These are phyloP conservation scores for Scleropages formosus DNA, from an alignment of 2,797 vertebrate species.

Conservation along the genomic window DNA sequence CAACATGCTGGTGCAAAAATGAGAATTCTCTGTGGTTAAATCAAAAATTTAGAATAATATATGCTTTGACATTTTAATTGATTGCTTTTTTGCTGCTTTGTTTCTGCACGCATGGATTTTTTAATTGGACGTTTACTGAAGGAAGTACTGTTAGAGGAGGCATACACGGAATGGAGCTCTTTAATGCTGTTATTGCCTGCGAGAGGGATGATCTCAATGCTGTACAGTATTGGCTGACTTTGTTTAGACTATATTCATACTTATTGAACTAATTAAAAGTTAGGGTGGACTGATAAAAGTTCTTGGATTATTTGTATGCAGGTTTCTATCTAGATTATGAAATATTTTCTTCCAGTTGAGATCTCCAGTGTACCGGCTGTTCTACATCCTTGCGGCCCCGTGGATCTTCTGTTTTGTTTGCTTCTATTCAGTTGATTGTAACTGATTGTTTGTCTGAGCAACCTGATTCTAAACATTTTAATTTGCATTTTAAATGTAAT, in stretches of 20 bases:
- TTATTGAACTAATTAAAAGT: constrained; percentile 34
- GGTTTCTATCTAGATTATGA: background rate
- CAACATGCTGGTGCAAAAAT: background rate
- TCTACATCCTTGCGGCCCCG: background rate
- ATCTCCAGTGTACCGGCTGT: background rate
- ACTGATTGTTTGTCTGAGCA: constrained; percentile 1
- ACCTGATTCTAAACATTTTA: constrained; percentile 12
- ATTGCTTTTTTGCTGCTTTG: background rate
- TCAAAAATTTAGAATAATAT: background rate
- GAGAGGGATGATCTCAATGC: constrained; percentile 9
- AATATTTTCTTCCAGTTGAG: background rate
- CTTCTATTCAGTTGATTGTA: constrained; percentile 1
- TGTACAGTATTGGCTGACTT: constrained; percentile 13
- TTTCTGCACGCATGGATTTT: background rate
- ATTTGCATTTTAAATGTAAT: constrained; percentile 16
- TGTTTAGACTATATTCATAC: constrained; percentile 16
- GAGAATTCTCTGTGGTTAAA: background rate
- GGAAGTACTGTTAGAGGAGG: constrained; percentile 1
- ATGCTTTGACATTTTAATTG: constrained; percentile 2
- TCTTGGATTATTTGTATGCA: background rate
- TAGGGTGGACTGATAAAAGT: constrained; percentile 16
- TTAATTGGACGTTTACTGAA: background rate
- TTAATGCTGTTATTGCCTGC: background rate
- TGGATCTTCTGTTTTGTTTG: background rate
- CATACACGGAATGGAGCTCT: constrained; percentile 2